Evolutionary conservation across 1,140 invertebrate species (phyloP).

Genomic region (Xylocopa sonorina): DNA sequence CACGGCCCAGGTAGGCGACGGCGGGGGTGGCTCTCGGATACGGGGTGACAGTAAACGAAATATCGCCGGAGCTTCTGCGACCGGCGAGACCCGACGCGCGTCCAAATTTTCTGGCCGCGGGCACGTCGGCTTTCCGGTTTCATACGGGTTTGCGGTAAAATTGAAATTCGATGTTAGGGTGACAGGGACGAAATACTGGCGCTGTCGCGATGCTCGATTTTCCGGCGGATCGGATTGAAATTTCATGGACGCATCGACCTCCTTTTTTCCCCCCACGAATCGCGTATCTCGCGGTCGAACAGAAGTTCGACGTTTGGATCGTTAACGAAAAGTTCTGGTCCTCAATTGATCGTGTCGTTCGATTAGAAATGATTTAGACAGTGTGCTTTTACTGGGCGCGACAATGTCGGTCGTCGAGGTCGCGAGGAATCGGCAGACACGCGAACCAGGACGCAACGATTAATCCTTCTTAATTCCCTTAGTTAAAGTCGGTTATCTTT

Average conservation of each 20-base stretch:
- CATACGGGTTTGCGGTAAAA: constrained; percentile 1
- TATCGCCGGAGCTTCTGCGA: constrained; percentile 15
- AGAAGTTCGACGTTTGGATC: not conserved
- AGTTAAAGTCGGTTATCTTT: not conserved
- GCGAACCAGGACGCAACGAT: too few relatives aligned
- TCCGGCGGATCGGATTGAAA: not conserved
- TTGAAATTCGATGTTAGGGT: constrained; percentile 15
- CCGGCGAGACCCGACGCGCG: not conserved
- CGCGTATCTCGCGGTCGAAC: not conserved
- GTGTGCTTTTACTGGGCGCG: too few relatives aligned
- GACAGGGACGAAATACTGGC: constrained; percentile 1
- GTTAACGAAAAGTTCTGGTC: not conserved
- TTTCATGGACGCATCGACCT: not conserved
- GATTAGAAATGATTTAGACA: too few relatives aligned
- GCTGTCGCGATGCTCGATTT: not conserved
- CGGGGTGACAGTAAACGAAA: constrained; percentile 31
- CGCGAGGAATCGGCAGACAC: too few relatives aligned
- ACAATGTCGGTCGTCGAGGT: not conserved
- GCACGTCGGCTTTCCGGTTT: not conserved
- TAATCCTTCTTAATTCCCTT: too few relatives aligned
- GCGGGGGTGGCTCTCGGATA: not conserved
- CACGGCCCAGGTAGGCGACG: not conserved
- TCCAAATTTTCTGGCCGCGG: constrained; percentile 5
- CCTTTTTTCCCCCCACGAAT: not conserved
- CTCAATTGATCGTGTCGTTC: too few relatives aligned